These are phyloP conservation scores for Platypus cylindrus DNA, from an alignment of 2,888 invertebrate genomes.

Conservation along the genomic window DNA sequence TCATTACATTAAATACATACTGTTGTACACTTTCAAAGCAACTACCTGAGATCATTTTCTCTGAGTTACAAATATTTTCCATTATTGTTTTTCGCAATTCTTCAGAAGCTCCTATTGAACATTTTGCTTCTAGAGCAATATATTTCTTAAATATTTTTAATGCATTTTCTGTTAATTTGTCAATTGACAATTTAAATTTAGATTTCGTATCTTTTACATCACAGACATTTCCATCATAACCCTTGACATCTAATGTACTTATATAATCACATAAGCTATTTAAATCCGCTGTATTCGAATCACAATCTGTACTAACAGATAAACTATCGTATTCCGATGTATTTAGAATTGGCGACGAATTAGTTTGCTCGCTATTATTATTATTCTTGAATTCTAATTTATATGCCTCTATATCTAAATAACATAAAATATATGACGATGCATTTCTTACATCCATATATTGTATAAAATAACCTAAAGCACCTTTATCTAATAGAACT, in stretches of 20 bases:
- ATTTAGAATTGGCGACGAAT: constrained; percentile 20
- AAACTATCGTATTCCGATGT: constrained; percentile 34
- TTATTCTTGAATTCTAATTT: constrained; percentile 31
- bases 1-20: constrained; percentile 50
- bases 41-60: constrained; percentile 50
- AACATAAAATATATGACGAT: constrained; percentile 56
- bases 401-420: constrained; percentile 63
- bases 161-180: constrained; percentile 43
- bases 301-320: constrained; percentile 36
- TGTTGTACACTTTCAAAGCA: constrained; percentile 65
- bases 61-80: constrained; percentile 54
- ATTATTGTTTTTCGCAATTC: constrained; percentile 45
- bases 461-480: constrained; percentile 72
- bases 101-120: constrained; percentile 46
- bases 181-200: constrained; percentile 5
- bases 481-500: constrained; percentile 64
- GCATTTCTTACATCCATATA: constrained; percentile 69
- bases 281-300: constrained; percentile 32
- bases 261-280: constrained; percentile 29
- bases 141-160: constrained; percentile 66
- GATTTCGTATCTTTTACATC: constrained; percentile 28
- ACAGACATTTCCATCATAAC: too few species aligned
- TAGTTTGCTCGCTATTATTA: constrained; percentile 10
- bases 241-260: constrained; percentile 19
- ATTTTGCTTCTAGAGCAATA: constrained; percentile 54